A percentile compares a stretch with the other conserved stretches of the same genome.
Conservation (phyloP, 2,797 vertebrate species). For the Sphaeramia orbicularis region DNA sequence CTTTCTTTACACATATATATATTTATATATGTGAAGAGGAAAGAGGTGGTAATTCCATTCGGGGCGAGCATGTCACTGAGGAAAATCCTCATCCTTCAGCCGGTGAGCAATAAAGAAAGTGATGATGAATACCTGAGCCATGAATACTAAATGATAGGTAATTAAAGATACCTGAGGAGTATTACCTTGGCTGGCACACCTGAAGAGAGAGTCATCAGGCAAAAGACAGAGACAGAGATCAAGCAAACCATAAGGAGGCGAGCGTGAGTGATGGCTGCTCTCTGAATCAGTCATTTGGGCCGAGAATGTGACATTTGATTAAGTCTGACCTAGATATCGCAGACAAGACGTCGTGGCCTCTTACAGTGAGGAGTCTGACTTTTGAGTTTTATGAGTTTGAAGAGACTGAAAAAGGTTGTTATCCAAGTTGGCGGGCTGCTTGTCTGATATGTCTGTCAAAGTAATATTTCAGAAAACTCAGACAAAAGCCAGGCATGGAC, state of each 20-base stretch:
- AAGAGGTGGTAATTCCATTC: conserved; percentile 49
- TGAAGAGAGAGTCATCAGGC: conserved; percentile 66
- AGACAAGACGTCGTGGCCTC: conserved; percentile 60
- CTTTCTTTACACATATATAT: too few relatives aligned
- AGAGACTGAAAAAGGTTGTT: conserved; percentile 39
- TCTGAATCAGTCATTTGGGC: conserved; percentile 72
- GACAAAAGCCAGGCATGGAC: too few relatives aligned
- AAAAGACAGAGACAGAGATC: conserved; percentile 36
- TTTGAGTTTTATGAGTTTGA: conserved; percentile 37
- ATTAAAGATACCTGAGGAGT: conserved; percentile 83
- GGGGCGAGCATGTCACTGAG: conserved; percentile 35
- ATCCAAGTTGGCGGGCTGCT: conserved; percentile 13
- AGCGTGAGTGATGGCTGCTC: conserved; percentile 72
- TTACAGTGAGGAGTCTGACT: conserved; percentile 43
- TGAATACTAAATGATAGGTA: conserved; percentile 83
- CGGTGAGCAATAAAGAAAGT: conserved; percentile 54
- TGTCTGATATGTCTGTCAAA: conserved; percentile 6
- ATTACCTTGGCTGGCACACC: conserved; percentile 74
- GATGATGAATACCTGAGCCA: conserved; percentile 75
- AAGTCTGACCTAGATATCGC: conserved; percentile 79
- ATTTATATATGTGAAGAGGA: too few relatives aligned
- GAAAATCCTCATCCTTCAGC: conserved; percentile 51
- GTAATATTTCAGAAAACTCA: background rate
- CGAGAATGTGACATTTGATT: conserved; percentile 76
- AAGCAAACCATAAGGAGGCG: conserved; percentile 37